phyloP scores from a whole-genome alignment of 2,113 vertebrate genomes.

The Lonchura striata region DNA sequence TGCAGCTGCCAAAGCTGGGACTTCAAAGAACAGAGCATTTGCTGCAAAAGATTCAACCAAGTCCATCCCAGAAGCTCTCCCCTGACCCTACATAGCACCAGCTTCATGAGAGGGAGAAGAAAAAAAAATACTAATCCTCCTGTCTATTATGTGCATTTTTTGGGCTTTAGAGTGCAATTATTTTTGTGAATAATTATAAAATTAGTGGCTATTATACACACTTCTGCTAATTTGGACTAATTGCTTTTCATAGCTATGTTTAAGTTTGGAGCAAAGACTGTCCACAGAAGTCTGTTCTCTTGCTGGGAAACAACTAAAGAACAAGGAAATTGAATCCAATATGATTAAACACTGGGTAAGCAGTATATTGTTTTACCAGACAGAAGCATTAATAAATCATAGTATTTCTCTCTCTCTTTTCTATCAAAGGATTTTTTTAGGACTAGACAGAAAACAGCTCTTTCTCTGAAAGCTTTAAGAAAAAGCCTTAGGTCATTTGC shows the following conservation, averaged over 20 bases:
- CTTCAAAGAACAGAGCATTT: slow-evolving; percentile 21
- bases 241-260: neutral
- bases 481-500: neutral
- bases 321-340: neutral
- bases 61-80: neutral
- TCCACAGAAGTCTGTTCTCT: neutral
- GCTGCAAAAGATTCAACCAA: neutral
- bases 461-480: neutral
- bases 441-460: neutral
- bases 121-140: neutral
- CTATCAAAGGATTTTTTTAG: neutral
- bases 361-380: neutral
- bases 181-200: neutral
- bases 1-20: neutral
- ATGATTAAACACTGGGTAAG: neutral
- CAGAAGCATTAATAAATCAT: neutral
- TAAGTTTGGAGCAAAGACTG: neutral
- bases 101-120: fast-evolving
- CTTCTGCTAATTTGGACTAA: neutral
- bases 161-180: neutral
- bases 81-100: neutral
- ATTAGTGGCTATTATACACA: neutral
- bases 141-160: neutral
- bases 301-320: neutral
- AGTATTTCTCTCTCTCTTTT: neutral